A percentile compares a stretch with the other conserved stretches of the same genome.
phyloP scores from a whole-genome alignment of 1,140 invertebrate species.

The Nephila pilipes region DNA sequence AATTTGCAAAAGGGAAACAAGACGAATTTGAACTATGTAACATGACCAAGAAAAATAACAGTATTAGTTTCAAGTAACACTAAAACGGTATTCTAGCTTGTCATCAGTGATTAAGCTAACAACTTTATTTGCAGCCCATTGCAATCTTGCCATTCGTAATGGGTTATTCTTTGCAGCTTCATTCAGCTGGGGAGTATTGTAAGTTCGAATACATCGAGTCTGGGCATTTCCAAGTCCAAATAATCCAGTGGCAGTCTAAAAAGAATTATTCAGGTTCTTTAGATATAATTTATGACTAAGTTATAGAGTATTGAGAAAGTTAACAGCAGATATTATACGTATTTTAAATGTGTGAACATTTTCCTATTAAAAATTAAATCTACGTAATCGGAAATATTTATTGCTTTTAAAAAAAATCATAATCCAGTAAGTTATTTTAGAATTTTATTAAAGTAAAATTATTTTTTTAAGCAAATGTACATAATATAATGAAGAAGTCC shows the following conservation, averaged over 20 bases:
- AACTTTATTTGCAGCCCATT: conserved; percentile 95
- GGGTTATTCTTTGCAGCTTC: conserved; percentile 90
- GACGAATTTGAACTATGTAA: neutral
- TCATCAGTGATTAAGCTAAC: conserved; percentile 86
- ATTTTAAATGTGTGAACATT: too few species aligned
- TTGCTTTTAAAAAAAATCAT: too few species aligned
- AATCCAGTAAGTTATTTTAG: too few species aligned
- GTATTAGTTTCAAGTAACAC: conserved; percentile 45
- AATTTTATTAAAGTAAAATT: too few species aligned
- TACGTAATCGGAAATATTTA: too few species aligned
- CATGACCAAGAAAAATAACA: neutral
- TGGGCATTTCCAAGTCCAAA: conserved; percentile 95
- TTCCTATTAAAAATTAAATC: too few species aligned
- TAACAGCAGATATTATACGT: too few species aligned
- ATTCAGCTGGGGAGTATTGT: conserved; percentile 94
- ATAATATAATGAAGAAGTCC: too few species aligned
- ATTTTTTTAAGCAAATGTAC: too few species aligned
- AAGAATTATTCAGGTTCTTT: conserved; percentile 77
- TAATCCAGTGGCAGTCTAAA: conserved; percentile 89
- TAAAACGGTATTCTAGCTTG: conserved; percentile 69
- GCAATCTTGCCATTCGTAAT: conserved; percentile 91
- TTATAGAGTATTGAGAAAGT: too few species aligned
- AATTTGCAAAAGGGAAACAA: neutral
- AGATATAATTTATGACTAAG: too few species aligned
- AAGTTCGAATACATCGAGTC: conserved; percentile 95